A percentile compares a stretch with the other conserved stretches of the same genome.
phyloP scores from a whole-genome alignment of 2,113 vertebrate genomes.

The Tetrax tetrax region DNA sequence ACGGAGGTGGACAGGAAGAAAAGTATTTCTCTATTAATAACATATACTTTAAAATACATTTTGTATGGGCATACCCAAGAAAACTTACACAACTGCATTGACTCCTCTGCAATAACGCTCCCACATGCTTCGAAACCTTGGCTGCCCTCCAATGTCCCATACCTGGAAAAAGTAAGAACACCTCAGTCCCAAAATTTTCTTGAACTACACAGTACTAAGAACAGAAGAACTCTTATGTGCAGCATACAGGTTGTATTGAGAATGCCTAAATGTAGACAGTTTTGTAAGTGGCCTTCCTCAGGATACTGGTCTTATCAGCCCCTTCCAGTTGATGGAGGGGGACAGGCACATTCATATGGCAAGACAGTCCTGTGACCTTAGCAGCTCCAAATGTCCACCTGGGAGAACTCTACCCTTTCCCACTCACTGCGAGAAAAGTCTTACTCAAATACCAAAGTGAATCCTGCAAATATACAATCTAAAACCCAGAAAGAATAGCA shows the following conservation, averaged over 20 bases:
- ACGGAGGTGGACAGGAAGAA: neutral
- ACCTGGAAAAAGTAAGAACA: constrained; percentile 55
- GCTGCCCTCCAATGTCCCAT: constrained; percentile 77
- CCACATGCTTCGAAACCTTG: constrained; percentile 75
- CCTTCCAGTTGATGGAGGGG: neutral
- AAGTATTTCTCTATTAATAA: neutral
- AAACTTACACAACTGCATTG: constrained; percentile 77
- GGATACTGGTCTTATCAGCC: neutral
- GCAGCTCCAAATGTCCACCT: neutral
- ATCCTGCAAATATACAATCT: neutral
- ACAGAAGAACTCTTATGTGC: neutral
- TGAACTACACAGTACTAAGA: neutral
- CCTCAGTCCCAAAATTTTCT: neutral
- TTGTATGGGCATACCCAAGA: neutral
- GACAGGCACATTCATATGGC: neutral
- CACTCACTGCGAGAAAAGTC: neutral
- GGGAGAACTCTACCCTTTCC: neutral
- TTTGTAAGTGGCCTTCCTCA: neutral
- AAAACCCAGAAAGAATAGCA: neutral
- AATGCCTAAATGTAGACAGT: neutral
- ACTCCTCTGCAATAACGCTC: constrained; percentile 79
- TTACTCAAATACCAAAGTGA: neutral
- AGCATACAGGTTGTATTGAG: neutral
- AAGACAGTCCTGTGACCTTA: neutral
- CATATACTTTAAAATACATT: neutral